Percentiles rank a stretch among this genome's conserved stretches.
Conservation (phyloP, 2,797 vertebrate species). For the Sylvia borin region DNA sequence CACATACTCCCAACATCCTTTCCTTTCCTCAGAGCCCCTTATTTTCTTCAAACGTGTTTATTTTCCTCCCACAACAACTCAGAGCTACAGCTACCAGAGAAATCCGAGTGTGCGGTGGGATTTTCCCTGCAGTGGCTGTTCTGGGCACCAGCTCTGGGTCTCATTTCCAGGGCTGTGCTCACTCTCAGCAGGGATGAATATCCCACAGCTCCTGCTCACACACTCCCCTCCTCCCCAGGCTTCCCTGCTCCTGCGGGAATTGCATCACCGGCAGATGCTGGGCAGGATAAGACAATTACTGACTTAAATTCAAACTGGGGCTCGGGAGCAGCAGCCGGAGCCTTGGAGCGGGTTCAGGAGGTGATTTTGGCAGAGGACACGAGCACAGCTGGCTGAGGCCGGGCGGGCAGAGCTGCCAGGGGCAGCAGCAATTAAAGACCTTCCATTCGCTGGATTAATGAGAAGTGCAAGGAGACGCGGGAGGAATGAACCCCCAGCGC, state of each 20-base stretch:
- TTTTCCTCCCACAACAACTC: background rate
- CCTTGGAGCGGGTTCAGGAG: background rate
- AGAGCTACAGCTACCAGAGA: background rate
- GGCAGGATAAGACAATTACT: background rate
- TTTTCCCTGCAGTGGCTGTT: background rate
- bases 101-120: accelerated
- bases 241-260: background rate
- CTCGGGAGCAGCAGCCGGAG: background rate
- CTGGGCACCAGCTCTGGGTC: background rate
- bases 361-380: background rate
- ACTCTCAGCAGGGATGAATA: accelerated
- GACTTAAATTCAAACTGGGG: background rate
- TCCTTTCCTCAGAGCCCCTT: background rate
- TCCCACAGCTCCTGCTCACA: background rate
- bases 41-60: background rate
- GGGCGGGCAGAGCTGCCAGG: background rate
- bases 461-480: accelerated
- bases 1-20: background rate
- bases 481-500: background rate
- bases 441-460: background rate
- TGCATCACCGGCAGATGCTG: conserved; percentile 37
- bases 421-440: background rate
- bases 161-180: background rate
- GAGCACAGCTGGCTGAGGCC: background rate
- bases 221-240: background rate